These are phyloP conservation scores for Tryphoninae sp. DNA, from an alignment of 2,888 invertebrate species.

Conservation along the genomic window DNA sequence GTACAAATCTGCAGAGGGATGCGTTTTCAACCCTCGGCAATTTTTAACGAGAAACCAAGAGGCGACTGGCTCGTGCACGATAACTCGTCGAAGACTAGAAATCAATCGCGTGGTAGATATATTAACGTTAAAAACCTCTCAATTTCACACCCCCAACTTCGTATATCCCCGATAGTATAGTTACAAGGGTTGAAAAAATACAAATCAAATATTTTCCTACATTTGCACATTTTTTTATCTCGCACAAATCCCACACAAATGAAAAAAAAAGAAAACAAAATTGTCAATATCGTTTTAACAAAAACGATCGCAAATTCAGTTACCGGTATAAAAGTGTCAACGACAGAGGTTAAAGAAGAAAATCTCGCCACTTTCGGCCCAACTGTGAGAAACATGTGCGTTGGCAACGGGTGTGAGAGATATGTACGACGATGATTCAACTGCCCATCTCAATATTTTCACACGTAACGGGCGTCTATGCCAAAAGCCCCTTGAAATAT, in stretches of 20 bases:
- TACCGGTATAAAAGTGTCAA: not conserved
- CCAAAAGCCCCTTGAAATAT: conserved; percentile 45
- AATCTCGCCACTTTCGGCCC: conserved; percentile 3
- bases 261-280: no score
- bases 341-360: conserved; percentile 4
- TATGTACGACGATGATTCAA: conserved; percentile 42
- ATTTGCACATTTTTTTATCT: no score
- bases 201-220: no score
- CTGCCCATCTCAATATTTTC: conserved; percentile 42
- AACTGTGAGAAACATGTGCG: not conserved
- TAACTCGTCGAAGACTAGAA: conserved; percentile 42
- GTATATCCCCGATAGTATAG: no score
- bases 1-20: conserved; percentile 2
- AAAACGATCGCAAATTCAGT: no score
- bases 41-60: conserved; percentile 48
- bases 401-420: not conserved
- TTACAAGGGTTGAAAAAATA: no score
- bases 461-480: conserved; percentile 32
- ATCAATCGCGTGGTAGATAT: conserved; percentile 61
- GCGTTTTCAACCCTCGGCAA: conserved; percentile 30
- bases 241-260: no score
- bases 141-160: conserved; percentile 9
- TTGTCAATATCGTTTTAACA: no score
- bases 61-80: conserved; percentile 49
- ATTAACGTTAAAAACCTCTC: conserved; percentile 62